phyloP scores from a whole-genome alignment of 2,113 vertebrate genomes.

The Chionodraco myersi region DNA sequence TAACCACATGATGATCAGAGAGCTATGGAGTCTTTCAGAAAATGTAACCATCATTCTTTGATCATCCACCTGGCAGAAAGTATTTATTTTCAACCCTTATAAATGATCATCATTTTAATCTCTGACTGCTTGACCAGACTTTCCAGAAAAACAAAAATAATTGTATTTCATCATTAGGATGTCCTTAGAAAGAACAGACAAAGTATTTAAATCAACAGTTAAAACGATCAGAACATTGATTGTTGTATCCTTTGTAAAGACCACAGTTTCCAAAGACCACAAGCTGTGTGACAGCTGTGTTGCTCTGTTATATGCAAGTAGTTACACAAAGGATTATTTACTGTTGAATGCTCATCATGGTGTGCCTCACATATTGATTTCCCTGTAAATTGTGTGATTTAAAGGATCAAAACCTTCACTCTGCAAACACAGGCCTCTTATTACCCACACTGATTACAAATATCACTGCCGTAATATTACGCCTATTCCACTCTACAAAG shows the following conservation, averaged over 20 bases:
- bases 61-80: too few species aligned
- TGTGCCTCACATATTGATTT: not conserved
- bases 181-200: too few species aligned
- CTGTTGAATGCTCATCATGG: not conserved
- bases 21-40: not conserved
- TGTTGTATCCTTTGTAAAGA: too few species aligned
- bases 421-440: conserved; percentile 7
- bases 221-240: too few species aligned
- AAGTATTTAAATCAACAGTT: too few species aligned
- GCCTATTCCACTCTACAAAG: too few species aligned
- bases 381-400: not conserved
- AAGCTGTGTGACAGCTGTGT: not conserved
- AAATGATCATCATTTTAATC: too few species aligned
- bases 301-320: not conserved
- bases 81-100: too few species aligned
- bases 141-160: too few species aligned
- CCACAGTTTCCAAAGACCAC: not conserved
- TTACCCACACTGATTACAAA: conserved; percentile 6
- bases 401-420: not conserved
- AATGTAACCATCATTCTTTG: too few species aligned
- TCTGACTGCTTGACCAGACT: too few species aligned
- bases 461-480: not conserved
- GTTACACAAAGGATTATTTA: not conserved
- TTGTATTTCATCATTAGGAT: too few species aligned
- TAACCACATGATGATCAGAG: not conserved